Base-by-base conservation (phyloP, 92 coral and sea anemone species). In the Heliopora coerulea region DNA sequence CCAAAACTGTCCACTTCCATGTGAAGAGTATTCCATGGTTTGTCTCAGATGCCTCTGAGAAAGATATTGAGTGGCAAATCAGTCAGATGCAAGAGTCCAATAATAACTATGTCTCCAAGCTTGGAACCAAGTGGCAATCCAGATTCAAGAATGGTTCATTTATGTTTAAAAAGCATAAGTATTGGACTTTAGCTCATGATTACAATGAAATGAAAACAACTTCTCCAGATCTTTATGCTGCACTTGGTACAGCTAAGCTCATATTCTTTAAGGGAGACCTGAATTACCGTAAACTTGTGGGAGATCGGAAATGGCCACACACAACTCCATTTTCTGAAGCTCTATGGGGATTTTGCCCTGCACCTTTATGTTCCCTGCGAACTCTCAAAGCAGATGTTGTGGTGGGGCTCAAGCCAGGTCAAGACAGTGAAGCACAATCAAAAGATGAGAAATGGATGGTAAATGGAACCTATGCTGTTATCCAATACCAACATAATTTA, bases 1-100 rank as follows among this genome's bases (percentile, higher is more conserved):
- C 99, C 17, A 65, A 82, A 49, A 81, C 68, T 8, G 59, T 95
- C 59, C 79, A 90, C 67, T 81, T 95, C 46, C 99, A 95, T 68
- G 54, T 88, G 41, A 95, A 95, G 75, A 81, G 86, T 56, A 90
- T 95, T 15, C 99, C 99, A 0, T 95, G 99, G 99, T 95, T 95
- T 83, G 96, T 95, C 60, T 95, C 99, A 0, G 99, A 95, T 57
- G 83, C 96, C 12, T 83, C 89, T 18, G 82, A 52, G 59, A 67
- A 77, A 68, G 99, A 95, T 14, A 63, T 95, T 15, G 44, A 63
- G 27, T 95, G 96, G 99, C 84, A 87, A 75, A 57, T 84, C 0
- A 62, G 79, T 5, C 68, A 90, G 62, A 86, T 90, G 87, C 81
- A 73, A 68, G 46, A 54, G 19, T 90, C 96, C 1, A 62, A 73